Evolutionary conservation across 1,140 invertebrate species (phyloP).

Genomic region (Piezodorus guildinii): DNA sequence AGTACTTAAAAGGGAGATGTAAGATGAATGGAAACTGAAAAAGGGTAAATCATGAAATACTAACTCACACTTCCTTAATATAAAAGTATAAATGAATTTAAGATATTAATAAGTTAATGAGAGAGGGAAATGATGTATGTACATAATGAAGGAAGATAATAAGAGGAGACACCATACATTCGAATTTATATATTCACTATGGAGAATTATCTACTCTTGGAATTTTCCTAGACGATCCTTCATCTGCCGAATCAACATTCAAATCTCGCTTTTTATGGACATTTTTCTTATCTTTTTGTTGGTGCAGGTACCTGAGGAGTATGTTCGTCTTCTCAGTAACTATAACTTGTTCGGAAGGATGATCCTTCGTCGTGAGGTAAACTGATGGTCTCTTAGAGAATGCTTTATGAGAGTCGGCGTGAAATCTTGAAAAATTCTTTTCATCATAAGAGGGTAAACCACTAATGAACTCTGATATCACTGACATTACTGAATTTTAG

Average conservation of each 20-base stretch:
- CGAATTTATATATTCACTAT: conserved; percentile 5
- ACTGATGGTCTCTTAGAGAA: conserved; percentile 64
- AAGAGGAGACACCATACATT: conserved; percentile 11
- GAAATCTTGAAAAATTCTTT: conserved; percentile 19
- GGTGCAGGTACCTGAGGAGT: conserved; percentile 79
- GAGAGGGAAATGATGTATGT: not conserved
- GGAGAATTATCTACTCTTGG: conserved; percentile 10
- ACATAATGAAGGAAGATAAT: not conserved
- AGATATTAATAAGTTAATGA: conserved; percentile 7
- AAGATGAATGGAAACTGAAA: too few species aligned
- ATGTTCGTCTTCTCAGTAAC: conserved; percentile 92
- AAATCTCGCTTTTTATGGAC: conserved; percentile 9
- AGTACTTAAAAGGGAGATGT: too few species aligned
- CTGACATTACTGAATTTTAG: conserved; percentile 12
- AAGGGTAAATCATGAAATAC: too few species aligned
- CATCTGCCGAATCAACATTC: conserved; percentile 4
- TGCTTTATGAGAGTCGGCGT: conserved; percentile 13
- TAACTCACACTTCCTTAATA: not conserved
- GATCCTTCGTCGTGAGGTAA: conserved; percentile 80
- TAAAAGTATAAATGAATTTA: conserved; percentile 12
- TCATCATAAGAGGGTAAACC: conserved; percentile 21
- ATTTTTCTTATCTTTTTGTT: conserved; percentile 62
- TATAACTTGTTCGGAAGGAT: conserved; percentile 83
- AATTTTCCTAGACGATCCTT: conserved; percentile 10
- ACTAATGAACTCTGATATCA: conserved; percentile 19